Percentiles rank a stretch among this genome's conserved stretches.
These are phyloP conservation scores for Lordiphosa mommai DNA, from an alignment of 1,140 invertebrate genomes.

Conservation along the genomic window DNA sequence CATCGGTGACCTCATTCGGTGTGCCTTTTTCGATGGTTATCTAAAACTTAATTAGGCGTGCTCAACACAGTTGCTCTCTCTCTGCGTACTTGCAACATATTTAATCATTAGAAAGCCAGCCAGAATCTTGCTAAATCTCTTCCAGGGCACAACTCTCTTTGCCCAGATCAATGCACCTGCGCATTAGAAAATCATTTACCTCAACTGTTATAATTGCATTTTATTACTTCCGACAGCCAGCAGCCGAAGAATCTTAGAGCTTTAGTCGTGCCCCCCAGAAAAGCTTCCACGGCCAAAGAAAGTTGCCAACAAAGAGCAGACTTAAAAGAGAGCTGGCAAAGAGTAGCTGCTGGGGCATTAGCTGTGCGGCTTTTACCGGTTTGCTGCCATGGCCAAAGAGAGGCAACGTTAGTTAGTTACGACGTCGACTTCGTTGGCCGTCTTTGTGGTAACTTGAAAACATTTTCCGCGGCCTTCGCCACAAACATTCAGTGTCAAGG, in stretches of 20 bases:
- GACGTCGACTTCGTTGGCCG: conserved; percentile 10
- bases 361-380: conserved; percentile 65
- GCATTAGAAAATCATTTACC: conserved; percentile 56
- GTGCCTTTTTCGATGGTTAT: conserved; percentile 44
- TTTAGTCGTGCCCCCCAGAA: conserved; percentile 17
- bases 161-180: conserved; percentile 38
- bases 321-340: conserved; percentile 41
- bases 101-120: conserved; percentile 44
- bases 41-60: conserved; percentile 69
- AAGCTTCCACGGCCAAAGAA: conserved; percentile 49
- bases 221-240: conserved; percentile 45
- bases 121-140: conserved; percentile 17
- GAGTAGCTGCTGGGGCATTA: conserved; percentile 46
- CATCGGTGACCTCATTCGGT: conserved; percentile 58
- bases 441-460: conserved; percentile 60
- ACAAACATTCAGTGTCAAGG: conserved; percentile 70
- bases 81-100: conserved; percentile 26
- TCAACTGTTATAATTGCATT: conserved; percentile 43
- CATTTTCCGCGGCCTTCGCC: conserved; percentile 72
- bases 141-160: conserved; percentile 7
- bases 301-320: conserved; percentile 43
- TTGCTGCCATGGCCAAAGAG: conserved; percentile 28
- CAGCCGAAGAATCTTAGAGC: conserved; percentile 4
- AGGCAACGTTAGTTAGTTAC: conserved; percentile 51
- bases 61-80: conserved; percentile 52